These are phyloP conservation scores for Drepana falcataria DNA, from an alignment of 2,888 invertebrate genomes.

Conservation along the genomic window DNA sequence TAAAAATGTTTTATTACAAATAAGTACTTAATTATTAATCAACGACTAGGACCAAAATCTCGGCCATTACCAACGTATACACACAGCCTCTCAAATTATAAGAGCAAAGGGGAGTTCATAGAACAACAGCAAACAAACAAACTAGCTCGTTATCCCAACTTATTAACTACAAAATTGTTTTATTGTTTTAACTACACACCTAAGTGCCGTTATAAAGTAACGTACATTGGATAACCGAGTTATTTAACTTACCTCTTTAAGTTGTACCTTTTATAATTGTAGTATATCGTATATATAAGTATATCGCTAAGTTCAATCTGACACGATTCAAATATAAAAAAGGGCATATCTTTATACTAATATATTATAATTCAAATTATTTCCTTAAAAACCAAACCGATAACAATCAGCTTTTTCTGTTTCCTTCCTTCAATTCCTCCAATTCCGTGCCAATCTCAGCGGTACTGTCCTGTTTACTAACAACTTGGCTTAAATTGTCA, in stretches of 20 bases:
- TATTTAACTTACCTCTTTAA: too few species aligned
- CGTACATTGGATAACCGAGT: neutral
- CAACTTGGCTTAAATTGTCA: slow-evolving; percentile 18
- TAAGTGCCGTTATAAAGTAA: neutral
- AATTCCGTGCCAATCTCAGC: slow-evolving; percentile 12
- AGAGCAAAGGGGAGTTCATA: neutral
- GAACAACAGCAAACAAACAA: neutral
- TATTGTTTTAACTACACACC: neutral
- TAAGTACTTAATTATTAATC: too few species aligned
- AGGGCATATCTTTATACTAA: too few species aligned
- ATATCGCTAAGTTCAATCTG: too few species aligned
- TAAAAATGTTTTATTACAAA: too few species aligned
- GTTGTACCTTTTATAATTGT: too few species aligned
- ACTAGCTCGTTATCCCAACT: neutral
- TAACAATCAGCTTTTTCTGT: neutral
- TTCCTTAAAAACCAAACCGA: neutral
- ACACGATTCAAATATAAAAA: too few species aligned
- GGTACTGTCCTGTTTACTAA: neutral
- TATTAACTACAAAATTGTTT: neutral
- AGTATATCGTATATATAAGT: too few species aligned
- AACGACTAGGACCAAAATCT: too few species aligned
- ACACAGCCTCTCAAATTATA: too few species aligned
- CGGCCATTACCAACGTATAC: too few species aligned
- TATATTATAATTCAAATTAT: too few species aligned
- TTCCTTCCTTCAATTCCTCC: slow-evolving; percentile 1